These are phyloP conservation scores for Falco naumanni DNA, from an alignment of 2,797 vertebrate species.

Conservation along the genomic window DNA sequence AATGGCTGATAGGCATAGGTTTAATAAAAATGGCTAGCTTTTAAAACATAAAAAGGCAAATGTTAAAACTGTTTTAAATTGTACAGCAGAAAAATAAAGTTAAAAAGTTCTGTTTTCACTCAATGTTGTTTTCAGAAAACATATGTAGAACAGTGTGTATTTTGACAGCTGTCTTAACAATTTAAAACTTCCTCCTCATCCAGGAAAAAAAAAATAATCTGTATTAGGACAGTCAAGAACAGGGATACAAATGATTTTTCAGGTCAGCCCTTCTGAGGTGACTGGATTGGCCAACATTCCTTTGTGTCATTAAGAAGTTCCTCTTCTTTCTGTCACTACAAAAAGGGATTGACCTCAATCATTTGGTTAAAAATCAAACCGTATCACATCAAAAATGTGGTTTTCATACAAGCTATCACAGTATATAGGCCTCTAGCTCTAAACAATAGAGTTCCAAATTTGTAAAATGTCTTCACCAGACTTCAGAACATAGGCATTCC, in stretches of 20 bases:
- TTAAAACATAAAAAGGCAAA: conserved; percentile 87
- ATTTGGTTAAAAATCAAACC: conserved; percentile 85
- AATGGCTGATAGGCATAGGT: conserved; percentile 78
- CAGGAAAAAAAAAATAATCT: conserved; percentile 68
- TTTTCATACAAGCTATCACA: conserved; percentile 88
- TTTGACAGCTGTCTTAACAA: conserved; percentile 80
- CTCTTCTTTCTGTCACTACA: conserved; percentile 79
- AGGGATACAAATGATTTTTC: conserved; percentile 79
- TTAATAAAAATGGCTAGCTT: conserved; percentile 84
- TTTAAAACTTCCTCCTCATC: conserved; percentile 81
- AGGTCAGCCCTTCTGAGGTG: conserved; percentile 81
- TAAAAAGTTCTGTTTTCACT: conserved; percentile 85
- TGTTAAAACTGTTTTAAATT: conserved; percentile 86
- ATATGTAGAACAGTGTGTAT: conserved; percentile 82
- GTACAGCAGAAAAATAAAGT: conserved; percentile 88
- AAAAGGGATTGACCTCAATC: conserved; percentile 82
- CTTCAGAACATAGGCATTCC: conserved; percentile 99
- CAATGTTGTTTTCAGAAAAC: conserved; percentile 84
- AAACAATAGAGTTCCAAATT: conserved; percentile 86
- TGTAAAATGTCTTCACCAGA: conserved; percentile 80
- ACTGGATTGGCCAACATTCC: conserved; percentile 72
- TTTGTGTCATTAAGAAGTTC: conserved; percentile 76
- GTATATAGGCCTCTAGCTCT: conserved; percentile 90
- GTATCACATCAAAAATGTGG: conserved; percentile 84
- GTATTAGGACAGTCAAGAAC: conserved; percentile 79